Evolutionary conservation across 2,797 vertebrate species (phyloP).

Genomic region (Rhabdophis nuchalis): DNA sequence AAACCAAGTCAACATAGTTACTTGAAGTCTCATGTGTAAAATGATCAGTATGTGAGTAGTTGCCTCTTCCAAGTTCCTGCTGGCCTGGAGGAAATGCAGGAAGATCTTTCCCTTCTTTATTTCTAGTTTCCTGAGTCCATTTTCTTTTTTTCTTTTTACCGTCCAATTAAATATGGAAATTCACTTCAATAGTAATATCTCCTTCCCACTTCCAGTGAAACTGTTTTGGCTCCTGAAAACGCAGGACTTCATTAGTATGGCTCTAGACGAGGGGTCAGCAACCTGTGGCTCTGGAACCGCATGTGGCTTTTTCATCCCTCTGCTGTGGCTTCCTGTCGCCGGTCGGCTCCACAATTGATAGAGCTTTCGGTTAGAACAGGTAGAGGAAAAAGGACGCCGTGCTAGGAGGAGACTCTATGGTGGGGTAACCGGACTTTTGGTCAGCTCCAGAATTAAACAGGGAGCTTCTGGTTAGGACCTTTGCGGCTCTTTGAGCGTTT

Average conservation of each 20-base stretch:
- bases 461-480: too few relatives aligned
- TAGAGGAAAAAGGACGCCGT: too few relatives aligned
- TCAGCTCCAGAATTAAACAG: too few relatives aligned
- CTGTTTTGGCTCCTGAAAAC: background rate
- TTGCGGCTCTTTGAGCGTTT: too few relatives aligned
- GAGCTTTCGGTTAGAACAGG: too few relatives aligned
- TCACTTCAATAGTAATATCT: background rate
- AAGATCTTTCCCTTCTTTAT: background rate
- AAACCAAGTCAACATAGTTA: background rate
- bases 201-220: background rate
- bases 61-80: background rate
- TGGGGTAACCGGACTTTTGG: too few relatives aligned
- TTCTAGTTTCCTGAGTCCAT: background rate
- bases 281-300: too few relatives aligned
- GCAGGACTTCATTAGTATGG: background rate
- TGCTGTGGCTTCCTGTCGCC: too few relatives aligned
- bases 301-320: too few relatives aligned
- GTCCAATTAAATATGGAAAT: background rate
- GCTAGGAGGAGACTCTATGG: too few relatives aligned
- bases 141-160: background rate
- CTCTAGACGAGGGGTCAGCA: too few relatives aligned
- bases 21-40: background rate
- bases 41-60: background rate
- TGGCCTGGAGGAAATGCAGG: background rate
- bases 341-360: too few relatives aligned